Percentiles rank a stretch among this genome's conserved stretches.
phyloP scores from a whole-genome alignment of 2,888 invertebrate species.

The Apamea anceps region DNA sequence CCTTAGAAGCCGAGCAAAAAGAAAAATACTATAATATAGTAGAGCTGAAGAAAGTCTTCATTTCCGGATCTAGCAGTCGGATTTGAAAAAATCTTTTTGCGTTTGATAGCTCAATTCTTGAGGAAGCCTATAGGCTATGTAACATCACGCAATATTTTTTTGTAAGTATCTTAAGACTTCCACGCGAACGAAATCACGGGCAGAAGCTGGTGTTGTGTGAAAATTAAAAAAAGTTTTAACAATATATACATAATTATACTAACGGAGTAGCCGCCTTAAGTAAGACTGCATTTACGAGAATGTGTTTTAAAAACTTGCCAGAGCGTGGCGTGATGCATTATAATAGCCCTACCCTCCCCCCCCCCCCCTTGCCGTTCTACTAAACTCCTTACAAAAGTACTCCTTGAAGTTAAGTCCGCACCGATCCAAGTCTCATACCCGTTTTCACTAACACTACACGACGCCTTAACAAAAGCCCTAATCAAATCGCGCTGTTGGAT shows the following conservation, averaged over 20 bases:
- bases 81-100: too few relatives aligned
- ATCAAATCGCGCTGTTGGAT: background rate
- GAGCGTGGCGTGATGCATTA: slow-evolving; percentile 35
- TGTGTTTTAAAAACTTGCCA: slow-evolving; percentile 34
- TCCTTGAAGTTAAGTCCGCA: slow-evolving; percentile 24
- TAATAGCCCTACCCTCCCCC: background rate
- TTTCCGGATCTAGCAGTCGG: too few relatives aligned
- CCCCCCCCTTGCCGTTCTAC: background rate
- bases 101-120: too few relatives aligned
- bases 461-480: background rate
- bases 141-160: too few relatives aligned
- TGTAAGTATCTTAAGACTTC: too few relatives aligned
- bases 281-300: slow-evolving; percentile 32
- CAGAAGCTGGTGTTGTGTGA: too few relatives aligned
- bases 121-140: too few relatives aligned
- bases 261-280: background rate
- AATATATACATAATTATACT: background rate
- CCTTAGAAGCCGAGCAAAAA: too few relatives aligned
- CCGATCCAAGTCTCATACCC: slow-evolving; percentile 12
- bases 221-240: background rate
- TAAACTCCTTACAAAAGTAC: slow-evolving; percentile 24
- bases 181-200: too few relatives aligned
- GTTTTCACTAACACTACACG: background rate
- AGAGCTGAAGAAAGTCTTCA: too few relatives aligned
- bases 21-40: too few relatives aligned